A percentile compares a stretch with the other conserved stretches of the same genome.
These are phyloP conservation scores for Tympanoctomys barrerae DNA, from an alignment of 2,797 vertebrate genomes.

Conservation along the genomic window DNA sequence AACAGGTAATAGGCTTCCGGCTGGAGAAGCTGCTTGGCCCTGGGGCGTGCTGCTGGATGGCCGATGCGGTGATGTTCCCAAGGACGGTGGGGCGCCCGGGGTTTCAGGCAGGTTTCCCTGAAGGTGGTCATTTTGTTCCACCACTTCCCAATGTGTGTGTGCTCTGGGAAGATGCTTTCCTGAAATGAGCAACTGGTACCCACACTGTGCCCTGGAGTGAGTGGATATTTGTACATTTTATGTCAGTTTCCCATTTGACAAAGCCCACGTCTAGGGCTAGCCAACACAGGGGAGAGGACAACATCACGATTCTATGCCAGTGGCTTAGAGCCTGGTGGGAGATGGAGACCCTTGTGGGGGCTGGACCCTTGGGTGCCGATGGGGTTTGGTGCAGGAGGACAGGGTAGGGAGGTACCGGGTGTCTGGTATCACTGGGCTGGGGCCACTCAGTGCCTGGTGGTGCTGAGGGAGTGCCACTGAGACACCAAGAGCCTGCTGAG, in stretches of 20 bases:
- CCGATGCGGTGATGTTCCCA: background rate
- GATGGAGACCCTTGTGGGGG: fast-evolving
- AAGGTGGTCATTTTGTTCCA: background rate
- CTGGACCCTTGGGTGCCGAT: fast-evolving
- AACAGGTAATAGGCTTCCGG: background rate
- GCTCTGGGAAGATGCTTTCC: background rate
- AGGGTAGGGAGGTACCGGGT: background rate
- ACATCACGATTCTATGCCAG: background rate
- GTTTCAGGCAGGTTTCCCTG: background rate
- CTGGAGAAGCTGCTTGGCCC: background rate
- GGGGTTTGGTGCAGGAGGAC: background rate
- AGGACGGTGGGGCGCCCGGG: background rate
- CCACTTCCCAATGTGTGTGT: background rate
- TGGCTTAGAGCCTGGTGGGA: background rate
- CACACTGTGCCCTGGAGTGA: background rate
- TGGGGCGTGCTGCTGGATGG: background rate
- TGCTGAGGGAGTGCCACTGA: background rate
- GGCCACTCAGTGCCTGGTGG: background rate
- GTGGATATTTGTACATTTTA: no score
- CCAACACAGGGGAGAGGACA: background rate
- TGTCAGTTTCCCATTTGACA: background rate
- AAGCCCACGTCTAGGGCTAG: background rate
- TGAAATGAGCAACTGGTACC: background rate
- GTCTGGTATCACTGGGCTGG: background rate
- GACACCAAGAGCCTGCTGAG: background rate